Conservation (phyloP, 2,888 invertebrate species). For the Cephonodes hylas region DNA sequence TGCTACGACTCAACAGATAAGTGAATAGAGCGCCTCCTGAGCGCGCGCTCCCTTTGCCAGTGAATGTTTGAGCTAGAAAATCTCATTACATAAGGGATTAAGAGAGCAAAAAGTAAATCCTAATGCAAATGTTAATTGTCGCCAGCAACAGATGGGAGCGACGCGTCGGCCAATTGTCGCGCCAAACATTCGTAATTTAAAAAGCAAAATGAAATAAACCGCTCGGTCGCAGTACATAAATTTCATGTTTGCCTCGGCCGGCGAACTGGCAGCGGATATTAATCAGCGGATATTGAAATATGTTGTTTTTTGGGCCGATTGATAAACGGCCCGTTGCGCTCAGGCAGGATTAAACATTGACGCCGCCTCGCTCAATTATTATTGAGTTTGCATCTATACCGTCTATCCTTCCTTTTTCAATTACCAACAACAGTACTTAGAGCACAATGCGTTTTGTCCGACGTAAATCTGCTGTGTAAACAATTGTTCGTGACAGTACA, state of each 20-base stretch:
- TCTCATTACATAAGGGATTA: constrained; percentile 15
- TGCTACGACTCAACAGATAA: background rate
- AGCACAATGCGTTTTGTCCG: background rate
- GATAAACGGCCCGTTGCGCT: constrained; percentile 72
- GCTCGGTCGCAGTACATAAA: constrained; percentile 79
- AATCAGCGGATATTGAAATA: constrained; percentile 81
- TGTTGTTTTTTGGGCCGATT: constrained; percentile 79
- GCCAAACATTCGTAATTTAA: constrained; percentile 78
- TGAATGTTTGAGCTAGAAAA: constrained; percentile 5
- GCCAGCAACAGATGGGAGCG: constrained; percentile 74
- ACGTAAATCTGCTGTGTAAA: background rate
- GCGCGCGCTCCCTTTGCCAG: background rate
- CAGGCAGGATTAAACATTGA: constrained; percentile 75
- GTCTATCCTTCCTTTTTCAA: constrained; percentile 8
- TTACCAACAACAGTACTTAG: background rate
- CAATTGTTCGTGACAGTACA: background rate
- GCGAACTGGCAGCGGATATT: constrained; percentile 79
- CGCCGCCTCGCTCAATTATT: constrained; percentile 69
- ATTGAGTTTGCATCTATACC: constrained; percentile 37
- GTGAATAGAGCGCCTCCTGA: background rate
- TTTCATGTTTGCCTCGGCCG: constrained; percentile 77
- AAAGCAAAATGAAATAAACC: constrained; percentile 79
- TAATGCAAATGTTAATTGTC: constrained; percentile 73
- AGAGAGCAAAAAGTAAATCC: constrained; percentile 44
- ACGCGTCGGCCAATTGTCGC: constrained; percentile 74